A percentile compares a stretch with the other conserved stretches of the same genome.
Conservation (phyloP, 37 sponge, comb jelly and placozoan species). For the Halisarca cf. caerulea region DNA sequence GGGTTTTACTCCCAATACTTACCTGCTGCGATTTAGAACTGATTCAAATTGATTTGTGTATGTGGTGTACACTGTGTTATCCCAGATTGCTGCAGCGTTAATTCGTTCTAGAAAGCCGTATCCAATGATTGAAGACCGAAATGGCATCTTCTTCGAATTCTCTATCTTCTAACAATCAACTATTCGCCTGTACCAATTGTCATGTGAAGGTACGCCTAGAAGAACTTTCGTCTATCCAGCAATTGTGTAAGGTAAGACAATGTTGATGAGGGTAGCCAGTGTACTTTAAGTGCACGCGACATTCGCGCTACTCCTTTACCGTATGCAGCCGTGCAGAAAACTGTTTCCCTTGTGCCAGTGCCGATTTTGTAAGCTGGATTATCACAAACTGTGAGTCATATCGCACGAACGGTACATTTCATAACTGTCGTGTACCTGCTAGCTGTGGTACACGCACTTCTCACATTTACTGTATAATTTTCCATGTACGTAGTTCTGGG, state of each 20-base stretch:
- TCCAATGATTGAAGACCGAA: background rate
- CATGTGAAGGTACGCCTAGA: slow-evolving; percentile 65
- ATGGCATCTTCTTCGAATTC: background rate
- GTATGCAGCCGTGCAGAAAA: slow-evolving; percentile 62
- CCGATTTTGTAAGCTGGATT: slow-evolving; percentile 70
- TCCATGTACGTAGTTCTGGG: background rate
- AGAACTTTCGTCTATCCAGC: slow-evolving; percentile 70
- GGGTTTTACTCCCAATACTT: no score
- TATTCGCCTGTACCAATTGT: slow-evolving; percentile 86
- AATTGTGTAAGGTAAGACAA: slow-evolving; percentile 82
- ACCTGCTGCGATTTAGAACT: no score
- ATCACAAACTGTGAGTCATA: slow-evolving; percentile 65
- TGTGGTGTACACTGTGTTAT: no score
- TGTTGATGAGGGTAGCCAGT: no score
- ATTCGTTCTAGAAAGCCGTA: no score
- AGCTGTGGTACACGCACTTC: no score
- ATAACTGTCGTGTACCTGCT: no score
- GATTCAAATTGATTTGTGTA: no score
- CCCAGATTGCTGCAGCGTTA: no score
- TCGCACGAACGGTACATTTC: no score
- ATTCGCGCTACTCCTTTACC: background rate
- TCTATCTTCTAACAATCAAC: slow-evolving; percentile 25
- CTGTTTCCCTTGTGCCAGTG: slow-evolving; percentile 68
- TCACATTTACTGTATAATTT: no score
- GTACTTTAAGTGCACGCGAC: background rate